Conservation (phyloP, 35 echinoderm and acorn worm genomes). For the Patiria miniata region DNA sequence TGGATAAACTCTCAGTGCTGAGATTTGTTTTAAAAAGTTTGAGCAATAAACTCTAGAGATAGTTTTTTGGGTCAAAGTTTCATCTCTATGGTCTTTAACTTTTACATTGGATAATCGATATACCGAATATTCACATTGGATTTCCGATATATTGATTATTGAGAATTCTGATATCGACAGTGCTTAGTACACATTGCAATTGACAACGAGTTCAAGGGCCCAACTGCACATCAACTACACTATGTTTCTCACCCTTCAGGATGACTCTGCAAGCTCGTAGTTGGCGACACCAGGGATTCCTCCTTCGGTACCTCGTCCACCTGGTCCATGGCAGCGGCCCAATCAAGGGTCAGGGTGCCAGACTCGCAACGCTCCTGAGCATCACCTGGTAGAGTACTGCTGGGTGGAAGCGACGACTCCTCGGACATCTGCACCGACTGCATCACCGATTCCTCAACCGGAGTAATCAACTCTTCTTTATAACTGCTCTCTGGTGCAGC, state of each 20-base stretch:
- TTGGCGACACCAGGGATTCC: constrained; percentile 4
- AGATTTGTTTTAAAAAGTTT: too few relatives aligned
- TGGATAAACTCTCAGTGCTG: too few relatives aligned
- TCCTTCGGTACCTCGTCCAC: not conserved
- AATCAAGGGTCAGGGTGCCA: not conserved
- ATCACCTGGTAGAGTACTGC: not conserved
- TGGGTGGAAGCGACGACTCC: not conserved
- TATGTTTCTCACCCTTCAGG: constrained; percentile 34
- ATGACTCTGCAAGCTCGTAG: constrained; percentile 2
- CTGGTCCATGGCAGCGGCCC: constrained; percentile 19
- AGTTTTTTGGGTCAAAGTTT: too few relatives aligned
- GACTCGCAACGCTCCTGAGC: not conserved
- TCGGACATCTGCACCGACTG: not conserved
- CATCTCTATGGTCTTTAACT: too few relatives aligned
- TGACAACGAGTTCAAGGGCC: too few relatives aligned
- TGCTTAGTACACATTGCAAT: too few relatives aligned
- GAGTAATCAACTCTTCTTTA: not conserved
- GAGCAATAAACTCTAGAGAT: too few relatives aligned
- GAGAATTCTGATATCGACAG: too few relatives aligned
- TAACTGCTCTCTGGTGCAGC: not conserved
- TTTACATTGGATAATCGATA: too few relatives aligned
- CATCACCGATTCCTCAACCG: not conserved
- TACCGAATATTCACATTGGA: too few relatives aligned
- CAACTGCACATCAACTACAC: not conserved
- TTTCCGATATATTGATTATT: too few relatives aligned